A percentile compares a stretch with the other conserved stretches of the same genome.
phyloP scores from a whole-genome alignment of 2,797 vertebrate genomes.

The Psittacula echo region DNA sequence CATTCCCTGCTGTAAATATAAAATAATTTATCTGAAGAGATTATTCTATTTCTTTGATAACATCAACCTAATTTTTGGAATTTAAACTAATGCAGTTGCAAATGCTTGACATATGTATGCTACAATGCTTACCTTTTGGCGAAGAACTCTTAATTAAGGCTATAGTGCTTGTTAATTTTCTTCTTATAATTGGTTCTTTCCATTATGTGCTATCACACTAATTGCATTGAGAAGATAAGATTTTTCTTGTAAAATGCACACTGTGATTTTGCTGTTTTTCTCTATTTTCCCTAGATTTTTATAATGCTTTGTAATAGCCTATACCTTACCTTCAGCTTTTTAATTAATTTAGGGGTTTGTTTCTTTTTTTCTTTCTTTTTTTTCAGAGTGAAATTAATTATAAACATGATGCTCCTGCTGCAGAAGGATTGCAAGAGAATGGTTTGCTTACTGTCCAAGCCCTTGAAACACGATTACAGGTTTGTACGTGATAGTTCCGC shows the following conservation, averaged over 20 bases:
- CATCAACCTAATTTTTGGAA: not conserved
- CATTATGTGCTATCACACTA: not conserved
- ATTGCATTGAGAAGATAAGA: not conserved
- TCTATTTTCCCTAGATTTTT: not conserved
- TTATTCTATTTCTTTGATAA: conserved; percentile 16
- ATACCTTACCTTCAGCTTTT: not conserved
- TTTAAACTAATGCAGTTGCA: not conserved
- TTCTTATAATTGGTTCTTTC: not conserved
- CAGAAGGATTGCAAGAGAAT: conserved; percentile 78
- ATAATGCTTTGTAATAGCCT: not conserved
- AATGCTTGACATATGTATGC: not conserved
- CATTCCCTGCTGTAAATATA: not conserved
- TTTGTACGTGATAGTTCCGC: conserved; percentile 55
- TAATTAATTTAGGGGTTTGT: not conserved
- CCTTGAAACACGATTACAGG: conserved; percentile 90
- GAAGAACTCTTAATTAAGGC: not conserved
- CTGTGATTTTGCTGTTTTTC: not conserved
- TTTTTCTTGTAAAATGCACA: not conserved
- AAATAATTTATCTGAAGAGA: not conserved
- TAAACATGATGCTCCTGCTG: conserved; percentile 22
- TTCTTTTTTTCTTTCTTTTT: not conserved
- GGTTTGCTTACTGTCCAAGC: conserved; percentile 82
- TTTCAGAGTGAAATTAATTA: conserved; percentile 72
- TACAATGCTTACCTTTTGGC: not conserved
- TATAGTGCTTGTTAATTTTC: not conserved